Evolutionary conservation across 2,113 vertebrate species (phyloP), one percentile per base, ranked within the genome.

Genomic region (Tympanuchus pallidicinctus): DNA sequence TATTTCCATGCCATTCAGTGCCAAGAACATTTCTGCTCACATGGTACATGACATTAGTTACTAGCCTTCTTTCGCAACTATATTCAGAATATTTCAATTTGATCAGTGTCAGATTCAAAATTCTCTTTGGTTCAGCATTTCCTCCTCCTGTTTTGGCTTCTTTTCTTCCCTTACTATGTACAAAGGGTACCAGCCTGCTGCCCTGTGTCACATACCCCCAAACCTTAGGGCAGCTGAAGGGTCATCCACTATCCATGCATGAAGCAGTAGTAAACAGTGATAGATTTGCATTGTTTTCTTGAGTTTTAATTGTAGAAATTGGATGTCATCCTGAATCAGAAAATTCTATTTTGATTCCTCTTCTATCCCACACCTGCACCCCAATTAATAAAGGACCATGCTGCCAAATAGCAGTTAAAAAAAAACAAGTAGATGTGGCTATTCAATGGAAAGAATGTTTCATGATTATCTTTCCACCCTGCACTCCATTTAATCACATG

Each of bases 321-420:
- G 3, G 36, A 11, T 40, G 20, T 75, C 76, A 7, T 74, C 56
- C 76, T 88, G 11, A 42, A 80, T 88, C 52, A 82, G 66, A 52
- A 82, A 88, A 84, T 74, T 92, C 75, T 78, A 86, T 89, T 64
- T n/a, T 88, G 74, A 82, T 90, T 57, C 54, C 18, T 92, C 48
- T 90, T 45, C 77, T 40, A 22, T 77, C 65, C 56, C 70, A 45
- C 76, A 82, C 36, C 67, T 79, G 64, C 36, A 75, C 52, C 43
- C 16, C 38, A 24, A 28, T 16, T 78, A 72, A 34, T 47, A 60
- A 80, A 74, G 64, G 82, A 42, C 56, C 67, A 56, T 74, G 22
- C 32, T 91, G 72, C 76, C 11, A 6, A 87, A 77, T 32, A 60
- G 69, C 60, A 93, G 38, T 57, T 74, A 76, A 89, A 47, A 54